Conservation (phyloP, 2,888 invertebrate genomes). For the Pterobdella sp. region DNA sequence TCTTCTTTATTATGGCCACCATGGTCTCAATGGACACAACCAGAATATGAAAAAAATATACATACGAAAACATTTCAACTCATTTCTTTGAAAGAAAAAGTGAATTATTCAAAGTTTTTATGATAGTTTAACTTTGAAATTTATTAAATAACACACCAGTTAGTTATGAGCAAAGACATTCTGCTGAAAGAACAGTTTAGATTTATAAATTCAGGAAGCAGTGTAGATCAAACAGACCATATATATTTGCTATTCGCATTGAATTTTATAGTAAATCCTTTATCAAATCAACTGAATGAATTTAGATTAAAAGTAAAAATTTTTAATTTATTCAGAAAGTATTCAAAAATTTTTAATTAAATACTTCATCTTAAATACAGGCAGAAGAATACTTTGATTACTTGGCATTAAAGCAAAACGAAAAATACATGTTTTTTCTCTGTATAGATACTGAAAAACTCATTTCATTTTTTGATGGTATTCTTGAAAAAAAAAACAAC, state of each 20-base stretch:
- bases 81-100: background rate
- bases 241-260: background rate
- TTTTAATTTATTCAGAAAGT: background rate
- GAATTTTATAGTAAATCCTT: background rate
- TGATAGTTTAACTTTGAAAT: background rate
- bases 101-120: background rate
- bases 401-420: background rate
- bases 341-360: background rate
- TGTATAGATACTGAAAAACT: background rate
- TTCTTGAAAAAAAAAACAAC: background rate
- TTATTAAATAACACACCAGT: background rate
- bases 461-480: background rate
- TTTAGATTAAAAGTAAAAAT: background rate
- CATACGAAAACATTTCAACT: background rate
- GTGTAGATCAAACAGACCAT: background rate
- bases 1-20: background rate
- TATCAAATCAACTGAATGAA: background rate
- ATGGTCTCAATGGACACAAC: background rate
- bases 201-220: background rate
- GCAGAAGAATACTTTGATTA: background rate
- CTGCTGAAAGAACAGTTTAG: slow-evolving; percentile 8
- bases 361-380: background rate
- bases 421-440: background rate
- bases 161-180: slow-evolving; percentile 11
- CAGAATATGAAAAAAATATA: background rate